Evolutionary conservation across 2,797 vertebrate species (phyloP).

Genomic region (Pachyuromys duprasi): DNA sequence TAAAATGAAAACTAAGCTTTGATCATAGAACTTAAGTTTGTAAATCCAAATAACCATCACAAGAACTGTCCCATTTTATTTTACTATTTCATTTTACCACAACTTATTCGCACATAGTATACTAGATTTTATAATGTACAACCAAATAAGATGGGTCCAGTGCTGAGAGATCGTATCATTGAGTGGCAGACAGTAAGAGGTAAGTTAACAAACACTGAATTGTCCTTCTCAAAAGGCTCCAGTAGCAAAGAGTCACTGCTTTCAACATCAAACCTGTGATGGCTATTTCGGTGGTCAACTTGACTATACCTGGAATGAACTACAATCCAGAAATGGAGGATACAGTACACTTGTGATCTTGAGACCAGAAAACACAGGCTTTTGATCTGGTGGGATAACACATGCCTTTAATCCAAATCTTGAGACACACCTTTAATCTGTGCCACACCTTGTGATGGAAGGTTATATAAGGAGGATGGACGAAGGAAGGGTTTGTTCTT

Average conservation of each 20-base stretch:
- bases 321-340: neutral
- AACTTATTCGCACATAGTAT: neutral
- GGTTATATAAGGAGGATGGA: neutral
- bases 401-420: neutral
- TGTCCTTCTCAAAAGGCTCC: neutral
- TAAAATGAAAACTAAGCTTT: constrained; percentile 40
- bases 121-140: neutral
- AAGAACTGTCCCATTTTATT: constrained; percentile 8
- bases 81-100: constrained; percentile 6
- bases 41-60: neutral
- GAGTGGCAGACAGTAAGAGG: neutral
- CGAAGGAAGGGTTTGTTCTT: neutral
- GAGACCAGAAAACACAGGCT: neutral
- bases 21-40: neutral
- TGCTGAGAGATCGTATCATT: neutral
- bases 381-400: neutral
- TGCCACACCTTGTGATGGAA: neutral
- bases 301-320: neutral
- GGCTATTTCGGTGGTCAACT: neutral
- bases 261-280: neutral
- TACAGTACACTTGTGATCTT: neutral
- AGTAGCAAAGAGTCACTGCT: neutral
- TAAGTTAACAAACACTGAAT: neutral
- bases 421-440: neutral
- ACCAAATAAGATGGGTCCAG: neutral